Evolutionary conservation across 1,140 invertebrate species (phyloP), one percentile per base, ranked within the genome.

Genomic region (Leptonema lineaticorne): DNA sequence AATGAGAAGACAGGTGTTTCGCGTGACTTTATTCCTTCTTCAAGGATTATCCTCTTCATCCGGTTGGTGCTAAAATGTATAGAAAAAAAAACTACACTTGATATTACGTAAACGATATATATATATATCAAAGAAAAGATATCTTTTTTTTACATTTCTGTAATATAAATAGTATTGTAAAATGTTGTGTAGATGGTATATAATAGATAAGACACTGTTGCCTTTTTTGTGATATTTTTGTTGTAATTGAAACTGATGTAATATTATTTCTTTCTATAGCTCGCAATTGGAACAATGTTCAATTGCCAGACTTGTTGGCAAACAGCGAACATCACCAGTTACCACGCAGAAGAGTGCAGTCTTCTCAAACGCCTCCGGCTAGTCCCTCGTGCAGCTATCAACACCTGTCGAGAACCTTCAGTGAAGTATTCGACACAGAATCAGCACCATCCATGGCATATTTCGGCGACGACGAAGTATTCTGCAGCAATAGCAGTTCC

Each of bases 341-440:
- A 0, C 64, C 58, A 8, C 62, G 67, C 6, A 26, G 67, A 29
- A 11, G 70, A 8, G 20, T 67, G 0, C 37, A 30, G 14, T 69
- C 67, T 0, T 29, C 30, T 5, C 27, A 41, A 24, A 66, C 63
- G 6, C 63, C 63, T 8, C 63, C 45, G 28, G 58, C 48, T 30
- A 68, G 53, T 37, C 67, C 46, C 58, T 68, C 59, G 22, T 62
- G 67, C 58, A 37, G 67, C 70, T 27, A 29, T 46, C 69, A 70
- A 27, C 64, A 70, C 63, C 64, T 63, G 7, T 57, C 58, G 7
- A 70, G 69, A 30, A 70, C 69, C 37, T 70, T 70, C 60, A 62
- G 58, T 62, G 66, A 71, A 11, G 50, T 65, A 2, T 70, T 64
- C 62, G 62, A 64, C n/a, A 11, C 18, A 1, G 62, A 46, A 18